phyloP scores from a whole-genome alignment of 2,113 vertebrate species.

The Pterocles orientalis region DNA sequence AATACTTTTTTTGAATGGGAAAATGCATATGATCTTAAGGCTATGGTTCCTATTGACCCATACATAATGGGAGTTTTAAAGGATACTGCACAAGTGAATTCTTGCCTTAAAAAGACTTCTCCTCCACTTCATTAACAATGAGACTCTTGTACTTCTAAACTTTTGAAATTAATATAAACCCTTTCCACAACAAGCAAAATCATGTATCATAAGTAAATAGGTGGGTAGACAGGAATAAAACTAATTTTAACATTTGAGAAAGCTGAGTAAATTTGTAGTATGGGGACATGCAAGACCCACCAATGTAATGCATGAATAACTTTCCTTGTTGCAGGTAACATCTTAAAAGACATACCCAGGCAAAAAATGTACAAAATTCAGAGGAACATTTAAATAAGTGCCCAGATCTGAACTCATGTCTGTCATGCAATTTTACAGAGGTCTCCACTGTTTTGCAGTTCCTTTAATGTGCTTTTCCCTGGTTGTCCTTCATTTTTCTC shows the following conservation, averaged over 20 bases:
- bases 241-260: neutral
- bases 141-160: neutral
- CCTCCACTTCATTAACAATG: neutral
- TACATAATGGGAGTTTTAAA: neutral
- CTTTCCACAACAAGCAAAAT: neutral
- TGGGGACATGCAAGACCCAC: neutral
- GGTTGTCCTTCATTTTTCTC: neutral
- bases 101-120: neutral
- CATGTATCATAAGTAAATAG: neutral
- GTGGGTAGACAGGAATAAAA: neutral
- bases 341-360: neutral
- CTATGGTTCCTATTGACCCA: neutral
- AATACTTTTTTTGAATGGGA: slow-evolving; percentile 12
- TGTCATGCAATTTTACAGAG: neutral
- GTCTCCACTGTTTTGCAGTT: neutral
- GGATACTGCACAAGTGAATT: neutral
- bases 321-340: neutral
- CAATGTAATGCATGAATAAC: neutral
- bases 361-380: neutral
- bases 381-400: neutral
- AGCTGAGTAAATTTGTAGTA: neutral
- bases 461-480: neutral
- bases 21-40: slow-evolving; percentile 28
- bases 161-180: neutral
- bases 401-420: neutral